Evolutionary conservation across 2,797 vertebrate species (phyloP), one percentile per base, ranked within the genome.

Genomic region (Melanotaenia pygmaea): DNA sequence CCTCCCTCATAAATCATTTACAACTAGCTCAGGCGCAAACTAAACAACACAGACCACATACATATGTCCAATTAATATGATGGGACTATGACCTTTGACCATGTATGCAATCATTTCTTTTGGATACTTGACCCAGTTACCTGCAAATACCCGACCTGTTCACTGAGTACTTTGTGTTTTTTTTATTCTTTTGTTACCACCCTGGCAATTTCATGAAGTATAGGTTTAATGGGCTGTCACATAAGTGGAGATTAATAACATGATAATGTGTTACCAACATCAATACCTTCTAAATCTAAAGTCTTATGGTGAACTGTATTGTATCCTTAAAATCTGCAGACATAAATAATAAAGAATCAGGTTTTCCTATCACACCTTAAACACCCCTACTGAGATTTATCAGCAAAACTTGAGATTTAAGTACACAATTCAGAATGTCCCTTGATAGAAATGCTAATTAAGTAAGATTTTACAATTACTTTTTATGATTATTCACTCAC

Each of bases 1-100:
- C 81, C 78, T 45, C 70, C 80, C 78, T 69, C 60, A 80, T 90
- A n/a, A 92, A 92, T 93, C 86, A 93, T 92, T 93, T 82, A 89
- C 89, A 47, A 51, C 68, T 30, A 67, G 53, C 50, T 69, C 57
- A 53, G 56, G 65, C 51, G 67, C 53, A 77, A 64, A 53, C 51
- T 40, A 14, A 70, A 64, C 64, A 87, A 88, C 72, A 89, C 28
- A 62, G 43, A 43, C 38, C 20, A 59, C 76, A 67, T 28, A 71
- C 63, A 75, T 80, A 57, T 67, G 61, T 43, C 11, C 35, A 54
- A 14, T 47, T 74, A 64, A 45, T 38, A 10, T 16, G 12, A 70
- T 30, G 2, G 18, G 37, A 60, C 70, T 18, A 20, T 32, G 45
- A 30, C 51, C 65, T 51, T 54, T 54, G 51, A 77, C 54, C 22